A percentile compares a stretch with the other conserved stretches of the same genome.
Conservation (phyloP, 2,797 vertebrate species). For the Diceros bicornis region DNA sequence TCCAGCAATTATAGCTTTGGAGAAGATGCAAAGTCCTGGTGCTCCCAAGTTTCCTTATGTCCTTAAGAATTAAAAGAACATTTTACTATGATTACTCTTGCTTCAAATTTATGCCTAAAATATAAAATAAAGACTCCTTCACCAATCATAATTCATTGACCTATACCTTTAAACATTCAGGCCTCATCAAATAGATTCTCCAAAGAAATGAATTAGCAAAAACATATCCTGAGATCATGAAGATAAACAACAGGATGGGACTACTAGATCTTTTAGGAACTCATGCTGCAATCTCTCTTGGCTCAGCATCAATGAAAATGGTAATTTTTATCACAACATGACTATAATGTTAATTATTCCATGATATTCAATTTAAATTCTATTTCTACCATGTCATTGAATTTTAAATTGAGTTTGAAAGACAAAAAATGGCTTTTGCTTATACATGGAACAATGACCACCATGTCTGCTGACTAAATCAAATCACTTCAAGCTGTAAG, state of each 20-base stretch:
- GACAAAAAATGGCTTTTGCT: constrained; percentile 45
- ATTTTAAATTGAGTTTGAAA: constrained; percentile 72
- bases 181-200: constrained; percentile 56
- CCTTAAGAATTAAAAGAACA: constrained; percentile 47
- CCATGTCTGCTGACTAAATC: constrained; percentile 65
- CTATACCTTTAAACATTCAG: constrained; percentile 69
- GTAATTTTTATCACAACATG: constrained; percentile 75
- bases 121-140: constrained; percentile 32
- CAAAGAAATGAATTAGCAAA: constrained; percentile 82
- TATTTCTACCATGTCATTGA: constrained; percentile 30
- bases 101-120: constrained; percentile 32
- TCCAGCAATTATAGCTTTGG: not conserved
- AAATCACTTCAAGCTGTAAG: constrained; percentile 71
- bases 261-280: constrained; percentile 63
- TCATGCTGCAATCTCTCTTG: constrained; percentile 69
- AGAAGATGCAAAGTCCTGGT: not conserved
- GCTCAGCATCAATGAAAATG: constrained; percentile 80
- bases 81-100: not conserved
- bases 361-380: constrained; percentile 63
- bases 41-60: constrained; percentile 21
- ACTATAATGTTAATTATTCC: constrained; percentile 80
- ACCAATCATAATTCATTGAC: constrained; percentile 60
- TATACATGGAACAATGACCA: constrained; percentile 67
- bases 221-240: constrained; percentile 57
- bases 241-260: constrained; percentile 65